phyloP scores from a whole-genome alignment of 2,113 vertebrate species.

The Ictidomys tridecemlineatus region DNA sequence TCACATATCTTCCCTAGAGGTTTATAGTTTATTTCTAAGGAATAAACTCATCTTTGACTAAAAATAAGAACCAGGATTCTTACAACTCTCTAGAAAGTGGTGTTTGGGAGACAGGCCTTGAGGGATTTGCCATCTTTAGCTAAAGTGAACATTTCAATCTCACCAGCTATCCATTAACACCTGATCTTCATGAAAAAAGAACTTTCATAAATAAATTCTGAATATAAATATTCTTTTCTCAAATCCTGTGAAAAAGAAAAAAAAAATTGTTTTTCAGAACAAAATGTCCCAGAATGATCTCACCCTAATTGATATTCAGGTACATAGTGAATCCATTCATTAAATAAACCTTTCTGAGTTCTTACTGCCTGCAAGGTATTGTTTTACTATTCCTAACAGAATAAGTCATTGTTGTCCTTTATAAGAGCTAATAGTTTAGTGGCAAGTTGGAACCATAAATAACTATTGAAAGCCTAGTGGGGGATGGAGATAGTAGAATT shows the following conservation, averaged over 20 bases:
- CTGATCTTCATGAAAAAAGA: conserved; percentile 35
- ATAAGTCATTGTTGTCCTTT: conserved; percentile 19
- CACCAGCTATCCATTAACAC: background rate
- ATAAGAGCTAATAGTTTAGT: background rate
- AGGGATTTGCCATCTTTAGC: background rate
- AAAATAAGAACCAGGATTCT: conserved; percentile 47
- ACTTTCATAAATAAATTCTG: conserved; percentile 24
- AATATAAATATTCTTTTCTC: conserved; percentile 59
- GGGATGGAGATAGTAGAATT: background rate
- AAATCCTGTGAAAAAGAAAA: background rate
- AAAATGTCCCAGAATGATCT: conserved; percentile 16
- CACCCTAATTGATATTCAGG: background rate
- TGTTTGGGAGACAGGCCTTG: background rate
- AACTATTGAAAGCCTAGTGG: conserved; percentile 8
- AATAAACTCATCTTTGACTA: background rate
- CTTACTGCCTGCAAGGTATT: background rate
- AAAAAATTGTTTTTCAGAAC: conserved; percentile 2
- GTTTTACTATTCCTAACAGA: conserved; percentile 5
- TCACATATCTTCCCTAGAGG: background rate
- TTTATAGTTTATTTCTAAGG: conserved; percentile 50
- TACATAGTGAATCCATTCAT: background rate
- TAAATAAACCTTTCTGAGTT: background rate
- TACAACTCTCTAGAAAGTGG: background rate
- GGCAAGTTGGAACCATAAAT: conserved; percentile 6
- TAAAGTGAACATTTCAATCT: background rate